These are phyloP conservation scores for Pseudolaguvia tuberculata DNA, from an alignment of 2,113 vertebrate species.

Conservation along the genomic window DNA sequence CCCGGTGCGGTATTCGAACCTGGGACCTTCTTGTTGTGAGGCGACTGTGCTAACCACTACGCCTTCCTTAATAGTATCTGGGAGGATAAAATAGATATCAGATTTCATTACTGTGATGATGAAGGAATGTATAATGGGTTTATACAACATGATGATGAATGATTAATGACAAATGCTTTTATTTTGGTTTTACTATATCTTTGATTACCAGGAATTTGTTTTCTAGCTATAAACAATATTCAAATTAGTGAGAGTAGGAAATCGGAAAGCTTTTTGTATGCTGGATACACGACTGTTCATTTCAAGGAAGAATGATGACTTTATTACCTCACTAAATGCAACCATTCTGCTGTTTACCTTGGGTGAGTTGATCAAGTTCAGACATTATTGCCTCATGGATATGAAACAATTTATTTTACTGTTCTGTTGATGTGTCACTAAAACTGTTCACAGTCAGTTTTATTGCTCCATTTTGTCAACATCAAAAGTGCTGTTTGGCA, in stretches of 20 bases:
- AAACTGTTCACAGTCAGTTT: not conserved
- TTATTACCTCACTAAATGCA: conserved; percentile 23
- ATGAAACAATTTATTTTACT: conserved; percentile 38
- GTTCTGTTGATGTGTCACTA: conserved; percentile 18
- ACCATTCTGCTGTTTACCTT: conserved; percentile 17
- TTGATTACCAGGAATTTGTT: not conserved
- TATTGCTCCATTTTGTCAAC: conserved; percentile 24
- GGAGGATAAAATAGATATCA: no score
- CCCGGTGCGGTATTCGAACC: no score
- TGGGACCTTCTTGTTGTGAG: no score
- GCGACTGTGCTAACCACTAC: no score
- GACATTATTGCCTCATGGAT: conserved; percentile 25
- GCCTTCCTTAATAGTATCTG: no score
- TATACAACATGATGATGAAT: no score
- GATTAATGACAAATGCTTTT: no score
- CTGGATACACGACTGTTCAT: conserved; percentile 16
- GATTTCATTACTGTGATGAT: no score
- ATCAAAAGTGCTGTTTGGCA: conserved; percentile 9
- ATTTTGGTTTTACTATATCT: no score
- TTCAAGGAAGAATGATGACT: conserved; percentile 25
- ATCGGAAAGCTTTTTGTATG: conserved; percentile 28
- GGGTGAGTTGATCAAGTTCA: conserved; percentile 16
- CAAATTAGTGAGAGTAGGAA: conserved; percentile 12
- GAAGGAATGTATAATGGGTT: no score
- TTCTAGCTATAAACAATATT: not conserved